Percentiles rank a stretch among this genome's conserved stretches.
phyloP scores from a whole-genome alignment of 1,140 invertebrate genomes.

The Cyphomyrmex costatus region DNA sequence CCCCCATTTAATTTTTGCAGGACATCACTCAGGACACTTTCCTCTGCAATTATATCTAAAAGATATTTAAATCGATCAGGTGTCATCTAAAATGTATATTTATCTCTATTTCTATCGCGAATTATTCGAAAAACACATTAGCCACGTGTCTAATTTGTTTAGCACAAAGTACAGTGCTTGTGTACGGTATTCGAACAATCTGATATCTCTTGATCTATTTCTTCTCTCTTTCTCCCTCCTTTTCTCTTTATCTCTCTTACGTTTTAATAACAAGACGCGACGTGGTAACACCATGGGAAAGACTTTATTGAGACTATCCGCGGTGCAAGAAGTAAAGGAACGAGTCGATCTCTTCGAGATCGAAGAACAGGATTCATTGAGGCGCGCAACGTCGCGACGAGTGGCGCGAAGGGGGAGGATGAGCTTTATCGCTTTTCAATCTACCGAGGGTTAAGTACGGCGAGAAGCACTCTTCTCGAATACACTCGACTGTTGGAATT shows the following conservation, averaged over 20 bases:
- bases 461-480: slow-evolving; percentile 73
- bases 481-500: slow-evolving; percentile 75
- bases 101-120: background rate
- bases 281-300: slow-evolving; percentile 1
- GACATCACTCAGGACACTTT: no score
- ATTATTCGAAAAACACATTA: background rate
- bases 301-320: slow-evolving; percentile 23
- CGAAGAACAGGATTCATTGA: slow-evolving; percentile 63
- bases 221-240: background rate
- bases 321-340: slow-evolving; percentile 29
- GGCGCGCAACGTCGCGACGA: slow-evolving; percentile 43
- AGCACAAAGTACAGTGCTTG: background rate
- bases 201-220: background rate
- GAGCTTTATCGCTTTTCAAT: slow-evolving; percentile 79
- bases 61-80: no score
- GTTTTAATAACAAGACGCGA: slow-evolving; percentile 25
- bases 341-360: slow-evolving; percentile 40
- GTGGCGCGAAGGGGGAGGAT: background rate
- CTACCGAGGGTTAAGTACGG: slow-evolving; percentile 73
- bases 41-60: no score
- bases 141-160: background rate
- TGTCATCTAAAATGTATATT: no score
- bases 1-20: no score
- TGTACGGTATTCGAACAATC: background rate
- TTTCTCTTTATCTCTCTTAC: background rate